A percentile compares a stretch with the other conserved stretches of the same genome.
phyloP scores from a whole-genome alignment of 2,797 vertebrate species.

The Lemur catta region DNA sequence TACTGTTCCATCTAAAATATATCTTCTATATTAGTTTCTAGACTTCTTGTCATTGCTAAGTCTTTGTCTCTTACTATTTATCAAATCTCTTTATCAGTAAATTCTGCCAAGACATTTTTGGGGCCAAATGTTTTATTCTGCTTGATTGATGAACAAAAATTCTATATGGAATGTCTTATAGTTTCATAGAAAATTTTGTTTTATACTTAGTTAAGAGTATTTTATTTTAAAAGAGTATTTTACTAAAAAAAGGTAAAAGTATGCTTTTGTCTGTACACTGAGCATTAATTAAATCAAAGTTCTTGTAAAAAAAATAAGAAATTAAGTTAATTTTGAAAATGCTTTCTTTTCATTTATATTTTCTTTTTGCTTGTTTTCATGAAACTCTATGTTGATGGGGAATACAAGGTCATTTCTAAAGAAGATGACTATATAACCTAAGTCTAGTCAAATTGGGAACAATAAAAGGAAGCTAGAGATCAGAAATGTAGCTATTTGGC shows the following conservation, averaged over 20 bases:
- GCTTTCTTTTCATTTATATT: background rate
- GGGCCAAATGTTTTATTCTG: background rate
- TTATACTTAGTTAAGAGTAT: background rate
- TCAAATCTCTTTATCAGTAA: background rate
- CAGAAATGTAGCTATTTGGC: background rate
- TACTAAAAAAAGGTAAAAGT: background rate
- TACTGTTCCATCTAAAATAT: background rate
- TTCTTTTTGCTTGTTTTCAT: background rate
- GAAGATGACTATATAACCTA: background rate
- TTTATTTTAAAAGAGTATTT: background rate
- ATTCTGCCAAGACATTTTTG: background rate
- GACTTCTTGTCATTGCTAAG: background rate
- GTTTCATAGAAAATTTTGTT: background rate
- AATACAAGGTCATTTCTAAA: background rate
- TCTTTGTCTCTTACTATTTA: background rate
- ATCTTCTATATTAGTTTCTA: background rate
- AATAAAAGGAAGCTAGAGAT: background rate
- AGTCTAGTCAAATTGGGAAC: background rate
- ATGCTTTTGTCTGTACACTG: background rate
- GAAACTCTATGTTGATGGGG: background rate
- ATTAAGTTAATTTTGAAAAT: constrained; percentile 18
- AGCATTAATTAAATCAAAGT: background rate
- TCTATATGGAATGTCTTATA: background rate
- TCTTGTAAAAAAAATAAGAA: background rate
- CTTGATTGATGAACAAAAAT: background rate